Base-by-base conservation (phyloP, 2,797 vertebrate species). In the Tympanoctomys barrerae region DNA sequence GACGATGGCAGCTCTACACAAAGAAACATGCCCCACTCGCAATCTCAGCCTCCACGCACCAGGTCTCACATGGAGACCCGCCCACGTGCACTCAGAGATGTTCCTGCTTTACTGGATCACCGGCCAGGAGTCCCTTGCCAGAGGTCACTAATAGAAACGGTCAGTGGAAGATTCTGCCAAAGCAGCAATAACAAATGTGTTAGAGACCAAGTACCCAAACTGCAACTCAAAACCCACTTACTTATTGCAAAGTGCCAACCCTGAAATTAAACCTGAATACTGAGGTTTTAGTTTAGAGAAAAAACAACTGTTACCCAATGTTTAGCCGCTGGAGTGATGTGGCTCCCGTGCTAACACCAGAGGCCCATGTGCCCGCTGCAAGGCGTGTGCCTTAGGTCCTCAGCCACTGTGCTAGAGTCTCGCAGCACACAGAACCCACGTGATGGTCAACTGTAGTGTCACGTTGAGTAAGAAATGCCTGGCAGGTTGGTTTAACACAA, bases 1-100 rank as follows among this genome's bases (percentile, higher is more conserved):
- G 26, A 92, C 77, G 31, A 75, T 0, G 62, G 36, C 62, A 66
- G 42, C 28, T 77, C 91, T 73, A 19, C 31, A 54, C 54, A 54
- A 9, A 95, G 70, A 36, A 96, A 57, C 7, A 82, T 8, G 77
- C 78, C 18, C 88, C 87, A 36, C 13, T 52, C 33, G 82, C 91
- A 82, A 52, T 21, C 28, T 66, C 77, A 12, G 42, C 26, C 39
- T 85, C 49, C 49, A 49, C 11, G 9, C 49, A 42, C 52, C 89
- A 80, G 73, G 62, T 54, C 73, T 64, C 62, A 75, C 10, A 11
- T 84, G 28, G 31, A 77, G 18, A 81, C 19, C 75, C 11, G 12
- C 16, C 42, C 68, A 22, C 16, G 18, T 26, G 1, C 31, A 57
- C 24, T 57, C 78, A 84, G 18, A 93, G 71, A n/a, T 26, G 7